phyloP scores from a whole-genome alignment of 2,888 invertebrate species.

The Strigamia transsilvanica region DNA sequence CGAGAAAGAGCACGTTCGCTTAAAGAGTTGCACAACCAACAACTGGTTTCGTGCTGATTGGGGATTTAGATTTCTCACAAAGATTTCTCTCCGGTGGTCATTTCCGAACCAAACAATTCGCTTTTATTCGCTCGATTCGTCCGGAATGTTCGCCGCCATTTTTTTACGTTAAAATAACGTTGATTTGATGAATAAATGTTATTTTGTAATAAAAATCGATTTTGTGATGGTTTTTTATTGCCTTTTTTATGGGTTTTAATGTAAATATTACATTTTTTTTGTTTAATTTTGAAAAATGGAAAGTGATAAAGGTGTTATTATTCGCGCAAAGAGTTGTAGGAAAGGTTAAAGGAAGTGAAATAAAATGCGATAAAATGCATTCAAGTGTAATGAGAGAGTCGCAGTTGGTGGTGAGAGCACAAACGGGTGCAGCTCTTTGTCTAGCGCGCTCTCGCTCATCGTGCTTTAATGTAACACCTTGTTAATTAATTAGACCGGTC shows the following conservation, averaged over 20 bases:
- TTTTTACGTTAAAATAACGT: no score
- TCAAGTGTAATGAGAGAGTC: constrained; percentile 11
- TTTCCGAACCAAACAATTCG: background rate
- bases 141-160: no score
- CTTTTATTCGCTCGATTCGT: no score
- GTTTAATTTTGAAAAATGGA: background rate
- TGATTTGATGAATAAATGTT: no score
- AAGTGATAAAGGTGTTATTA: background rate
- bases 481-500: constrained; percentile 32
- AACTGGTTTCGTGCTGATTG: constrained; percentile 15
- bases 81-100: background rate
- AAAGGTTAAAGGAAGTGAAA: background rate
- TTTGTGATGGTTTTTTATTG: background rate
- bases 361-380: constrained; percentile 9
- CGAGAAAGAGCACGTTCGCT: background rate
- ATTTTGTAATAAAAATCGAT: no score
- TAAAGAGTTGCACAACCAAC: constrained; percentile 38
- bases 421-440: background rate
- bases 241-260: background rate
- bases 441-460: background rate
- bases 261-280: background rate
- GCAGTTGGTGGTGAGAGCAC: background rate
- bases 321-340: background rate
- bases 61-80: background rate
- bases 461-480: constrained; percentile 17